Evolutionary conservation across 1,140 invertebrate genomes (phyloP).

Genomic region (Polypedilum pembai): DNA sequence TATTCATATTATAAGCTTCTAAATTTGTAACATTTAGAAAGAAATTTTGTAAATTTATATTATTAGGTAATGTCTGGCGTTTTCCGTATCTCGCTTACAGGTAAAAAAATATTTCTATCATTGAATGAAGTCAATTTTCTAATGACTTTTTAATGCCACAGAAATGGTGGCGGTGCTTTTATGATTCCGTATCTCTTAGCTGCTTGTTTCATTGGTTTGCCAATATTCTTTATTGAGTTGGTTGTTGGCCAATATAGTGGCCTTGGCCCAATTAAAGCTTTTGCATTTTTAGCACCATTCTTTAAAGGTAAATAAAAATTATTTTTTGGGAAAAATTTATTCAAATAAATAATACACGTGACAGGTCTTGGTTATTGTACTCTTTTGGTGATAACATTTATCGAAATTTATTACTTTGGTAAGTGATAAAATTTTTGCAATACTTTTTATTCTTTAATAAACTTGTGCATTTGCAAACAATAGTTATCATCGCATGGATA

Average conservation of each 20-base stretch:
- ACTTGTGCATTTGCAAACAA: too few species aligned
- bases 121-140: neutral
- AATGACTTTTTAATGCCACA: neutral
- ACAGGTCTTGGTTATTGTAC: conserved; percentile 75
- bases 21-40: too few species aligned
- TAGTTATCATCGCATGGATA: conserved; percentile 86
- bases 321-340: conserved; percentile 32
- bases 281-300: conserved; percentile 56
- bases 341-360: too few species aligned
- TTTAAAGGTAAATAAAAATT: conserved; percentile 70
- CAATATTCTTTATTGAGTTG: conserved; percentile 83
- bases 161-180: conserved; percentile 56
- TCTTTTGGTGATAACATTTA: conserved; percentile 80
- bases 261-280: conserved; percentile 74
- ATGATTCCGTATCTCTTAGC: conserved; percentile 67
- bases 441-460: too few species aligned
- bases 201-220: conserved; percentile 72
- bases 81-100: conserved; percentile 70
- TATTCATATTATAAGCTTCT: too few species aligned
- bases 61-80: conserved; percentile 74
- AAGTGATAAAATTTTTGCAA: neutral
- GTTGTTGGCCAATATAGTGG: conserved; percentile 78
- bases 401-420: conserved; percentile 37
- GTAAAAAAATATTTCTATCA: conserved; percentile 37
- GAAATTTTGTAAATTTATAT: too few species aligned